Evolutionary conservation across 92 coral and sea anemone genomes (phyloP), one percentile per base, ranked within the genome.

Genomic region (Phenganax subtilis): DNA sequence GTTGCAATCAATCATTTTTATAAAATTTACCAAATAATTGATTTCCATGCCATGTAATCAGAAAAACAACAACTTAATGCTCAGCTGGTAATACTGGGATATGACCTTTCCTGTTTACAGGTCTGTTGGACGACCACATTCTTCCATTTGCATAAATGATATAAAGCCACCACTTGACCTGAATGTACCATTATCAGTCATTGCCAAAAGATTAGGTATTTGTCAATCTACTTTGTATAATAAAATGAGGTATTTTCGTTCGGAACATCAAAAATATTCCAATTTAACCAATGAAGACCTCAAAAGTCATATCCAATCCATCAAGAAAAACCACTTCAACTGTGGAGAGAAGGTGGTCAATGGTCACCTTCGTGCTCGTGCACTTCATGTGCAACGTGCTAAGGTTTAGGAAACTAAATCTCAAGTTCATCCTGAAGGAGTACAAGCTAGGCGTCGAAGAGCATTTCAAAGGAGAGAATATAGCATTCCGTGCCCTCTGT

Each of bases 161-260:
- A 37, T 37, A 37, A 37, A 37, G 47, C 47, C 5, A 37, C 47
- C 5, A 37, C 47, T 37, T 37, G 47, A 37, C 47, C 47, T 37
- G 47, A 37, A 37, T 37, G 47, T 37, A 37, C 47, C 81, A n/a
- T 12, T 76, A 59, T 11, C 81, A 17, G 54, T 58, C 20, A 30
- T 76, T 55, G 52, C 81, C n/a, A 76, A 57, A 76, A 76, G 80
- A 17, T 28, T 76, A 15, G 81, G 81, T 58, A 12, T 56, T 11
- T 76, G 20, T 54, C 81, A 68, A 2, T 57, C 81, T 56, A 76
- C 63, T 3, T 60, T 76, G 81, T 76, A 76, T 54, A 76, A 76
- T n/a, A 76, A 76, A 6, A 76, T 76, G 15, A 76, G 57, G 58
- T 15, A 29, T 58, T 76, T 76, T 57, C 54, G 54, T 9, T 53